Evolutionary conservation across 35 echinoderm and acorn worm genomes (phyloP), one percentile per base, ranked within the genome.

Genomic region (Stichopus chloronotus): DNA sequence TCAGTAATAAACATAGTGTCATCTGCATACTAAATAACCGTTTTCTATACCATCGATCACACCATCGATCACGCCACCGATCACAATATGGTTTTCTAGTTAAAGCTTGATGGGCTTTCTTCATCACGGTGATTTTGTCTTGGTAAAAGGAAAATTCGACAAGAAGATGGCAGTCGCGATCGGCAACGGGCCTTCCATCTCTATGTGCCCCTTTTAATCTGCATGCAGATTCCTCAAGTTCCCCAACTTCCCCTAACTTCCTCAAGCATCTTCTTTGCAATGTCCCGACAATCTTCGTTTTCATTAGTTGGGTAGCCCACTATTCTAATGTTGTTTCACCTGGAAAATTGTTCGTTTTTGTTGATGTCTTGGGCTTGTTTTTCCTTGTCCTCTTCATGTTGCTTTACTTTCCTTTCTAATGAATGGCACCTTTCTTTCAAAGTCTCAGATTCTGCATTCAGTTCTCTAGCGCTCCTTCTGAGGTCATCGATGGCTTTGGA

Each of bases 141-240:
- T 83, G 80, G 54, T 83, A 83, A 83, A 83, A 83, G 54, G 80
- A 83, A 8, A 83, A 17, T 56, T 83, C 54, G 5, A 83, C 80
- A 5, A 83, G 24, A 52, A 83, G 80, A 56, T 83, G 80, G 5
- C 80, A 53, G 80, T 43, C 1, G 25, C 80, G 25, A 16, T 53
- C 80, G 6, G 25, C 23, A 16, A 52, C 8, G 8, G 11, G 4
- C 20, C 52, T 85, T 54, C 82, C 82, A 20, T 55, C 82, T 8
- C 43, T 13, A 58, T 85, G 82, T 21, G 82, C 82, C 82, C 82
- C 7, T 56, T 85, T 30, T 56, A 85, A 7, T n/a, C 56, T 21
- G 56, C 82, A 85, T 9, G 82, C 52, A 21, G 52, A 43, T 43
- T 43, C 30, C 30, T 43, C 30, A 1, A 43, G 52, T n/a, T 55